phyloP scores from a whole-genome alignment of 2,797 vertebrate genomes.

The Catostomus latipinnis region DNA sequence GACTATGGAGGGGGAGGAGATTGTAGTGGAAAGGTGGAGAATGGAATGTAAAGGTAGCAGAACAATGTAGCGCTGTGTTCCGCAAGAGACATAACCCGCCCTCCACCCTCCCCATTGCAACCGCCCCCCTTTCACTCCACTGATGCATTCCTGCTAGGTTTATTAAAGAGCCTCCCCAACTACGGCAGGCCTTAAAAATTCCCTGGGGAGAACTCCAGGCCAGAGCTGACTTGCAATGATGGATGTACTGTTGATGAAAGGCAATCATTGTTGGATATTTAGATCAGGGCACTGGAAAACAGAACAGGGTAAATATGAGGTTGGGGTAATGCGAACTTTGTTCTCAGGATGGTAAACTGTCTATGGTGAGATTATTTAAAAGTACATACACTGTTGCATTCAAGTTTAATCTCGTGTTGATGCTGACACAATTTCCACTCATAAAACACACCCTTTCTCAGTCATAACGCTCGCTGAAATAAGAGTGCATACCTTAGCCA shows the following conservation, averaged over 20 bases:
- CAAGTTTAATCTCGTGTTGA: slow-evolving; percentile 67
- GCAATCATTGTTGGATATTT: slow-evolving; percentile 59
- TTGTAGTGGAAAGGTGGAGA: slow-evolving; percentile 74
- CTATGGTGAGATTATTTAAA: slow-evolving; percentile 5
- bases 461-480: slow-evolving; percentile 69
- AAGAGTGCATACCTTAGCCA: slow-evolving; percentile 64
- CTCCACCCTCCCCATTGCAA: slow-evolving; percentile 53
- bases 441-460: slow-evolving; percentile 71
- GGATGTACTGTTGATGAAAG: slow-evolving; percentile 68
- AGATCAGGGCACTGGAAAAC: slow-evolving; percentile 59
- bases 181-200: slow-evolving; percentile 78
- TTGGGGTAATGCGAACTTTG: slow-evolving; percentile 20
- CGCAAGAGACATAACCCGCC: slow-evolving; percentile 60
- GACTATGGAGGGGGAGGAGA: slow-evolving; percentile 55
- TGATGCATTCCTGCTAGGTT: slow-evolving; percentile 80
- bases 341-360: slow-evolving; percentile 21
- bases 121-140: slow-evolving; percentile 38
- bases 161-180: slow-evolving; percentile 75
- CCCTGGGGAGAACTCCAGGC: slow-evolving; percentile 72
- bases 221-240: slow-evolving; percentile 68
- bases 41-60: slow-evolving; percentile 79
- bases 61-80: slow-evolving; percentile 81
- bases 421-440: slow-evolving; percentile 65
- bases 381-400: slow-evolving; percentile 9
- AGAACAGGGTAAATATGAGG: slow-evolving; percentile 32